A percentile compares a stretch with the other conserved stretches of the same genome.
Conservation (phyloP, 2,797 vertebrate species). For the Ispidina lecontei region DNA sequence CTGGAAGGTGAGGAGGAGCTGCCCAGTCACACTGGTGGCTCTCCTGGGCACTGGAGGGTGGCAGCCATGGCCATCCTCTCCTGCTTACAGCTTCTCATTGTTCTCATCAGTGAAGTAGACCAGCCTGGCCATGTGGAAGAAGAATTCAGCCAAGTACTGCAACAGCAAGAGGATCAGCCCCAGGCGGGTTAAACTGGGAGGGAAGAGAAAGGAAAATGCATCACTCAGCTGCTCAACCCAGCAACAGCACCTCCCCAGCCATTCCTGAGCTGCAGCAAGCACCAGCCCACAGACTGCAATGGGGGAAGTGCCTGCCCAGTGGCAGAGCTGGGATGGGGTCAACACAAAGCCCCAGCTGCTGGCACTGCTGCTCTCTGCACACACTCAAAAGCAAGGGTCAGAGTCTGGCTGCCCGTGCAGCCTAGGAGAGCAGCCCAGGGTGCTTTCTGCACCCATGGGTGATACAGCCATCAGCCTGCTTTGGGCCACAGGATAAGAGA, state of each 20-base stretch:
- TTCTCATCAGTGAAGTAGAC: constrained; percentile 94
- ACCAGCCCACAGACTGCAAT: not conserved
- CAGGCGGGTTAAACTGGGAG: constrained; percentile 88
- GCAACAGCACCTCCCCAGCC: not conserved
- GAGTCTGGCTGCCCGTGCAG: accelerated
- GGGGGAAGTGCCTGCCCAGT: not conserved
- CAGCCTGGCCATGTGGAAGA: constrained; percentile 92
- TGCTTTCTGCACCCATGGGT: not conserved
- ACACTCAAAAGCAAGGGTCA: not conserved
- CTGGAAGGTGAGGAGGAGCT: not conserved
- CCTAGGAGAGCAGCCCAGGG: not conserved
- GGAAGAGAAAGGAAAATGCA: not conserved
- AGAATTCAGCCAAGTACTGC: constrained; percentile 91
- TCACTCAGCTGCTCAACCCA: not conserved
- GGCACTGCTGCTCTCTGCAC: not conserved
- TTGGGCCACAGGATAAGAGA: not conserved
- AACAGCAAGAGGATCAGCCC: constrained; percentile 92
- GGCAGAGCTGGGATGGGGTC: not conserved
- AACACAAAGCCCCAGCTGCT: not conserved
- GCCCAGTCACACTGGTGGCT: not conserved
- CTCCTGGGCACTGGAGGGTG: not conserved
- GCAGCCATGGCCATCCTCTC: not conserved
- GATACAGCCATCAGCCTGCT: not conserved
- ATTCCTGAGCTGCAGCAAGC: not conserved
- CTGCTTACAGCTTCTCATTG: constrained; percentile 93